A percentile compares a stretch with the other conserved stretches of the same genome.
Conservation (phyloP, 2,113 vertebrate species). For the Aramus guarauna region DNA sequence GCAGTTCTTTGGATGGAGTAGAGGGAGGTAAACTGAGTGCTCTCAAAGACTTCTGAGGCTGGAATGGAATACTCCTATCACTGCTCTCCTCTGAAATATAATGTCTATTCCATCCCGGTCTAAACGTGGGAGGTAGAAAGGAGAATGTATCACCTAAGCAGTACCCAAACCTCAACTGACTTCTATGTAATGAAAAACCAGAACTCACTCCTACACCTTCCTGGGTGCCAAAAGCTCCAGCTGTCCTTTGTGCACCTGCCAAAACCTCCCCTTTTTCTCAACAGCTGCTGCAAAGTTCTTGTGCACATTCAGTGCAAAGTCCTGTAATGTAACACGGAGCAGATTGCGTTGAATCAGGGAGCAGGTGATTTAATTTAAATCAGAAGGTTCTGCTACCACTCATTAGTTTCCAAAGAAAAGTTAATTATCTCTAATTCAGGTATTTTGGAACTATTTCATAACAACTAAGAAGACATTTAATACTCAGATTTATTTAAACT, state of each 20-base stretch:
- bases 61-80: background rate
- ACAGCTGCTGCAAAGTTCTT: constrained; percentile 35
- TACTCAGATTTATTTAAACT: background rate
- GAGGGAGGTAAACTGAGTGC: background rate
- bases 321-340: background rate
- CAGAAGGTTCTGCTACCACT: background rate
- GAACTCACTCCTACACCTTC: constrained; percentile 60
- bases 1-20: background rate
- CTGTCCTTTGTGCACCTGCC: constrained; percentile 62
- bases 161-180: constrained; percentile 33
- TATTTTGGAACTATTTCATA: background rate
- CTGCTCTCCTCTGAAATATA: background rate
- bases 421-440: background rate
- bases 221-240: constrained; percentile 62
- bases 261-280: constrained; percentile 32
- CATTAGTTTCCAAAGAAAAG: background rate
- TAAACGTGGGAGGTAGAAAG: constrained; percentile 43
- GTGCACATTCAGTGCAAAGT: background rate
- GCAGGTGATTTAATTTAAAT: background rate
- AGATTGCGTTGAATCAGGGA: background rate
- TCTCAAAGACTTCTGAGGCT: background rate
- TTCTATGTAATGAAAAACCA: constrained; percentile 45
- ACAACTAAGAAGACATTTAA: background rate
- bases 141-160: constrained; percentile 49
- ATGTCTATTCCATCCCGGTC: background rate